Conservation (phyloP, 2,797 vertebrate species). For the Sciurus vulgaris region DNA sequence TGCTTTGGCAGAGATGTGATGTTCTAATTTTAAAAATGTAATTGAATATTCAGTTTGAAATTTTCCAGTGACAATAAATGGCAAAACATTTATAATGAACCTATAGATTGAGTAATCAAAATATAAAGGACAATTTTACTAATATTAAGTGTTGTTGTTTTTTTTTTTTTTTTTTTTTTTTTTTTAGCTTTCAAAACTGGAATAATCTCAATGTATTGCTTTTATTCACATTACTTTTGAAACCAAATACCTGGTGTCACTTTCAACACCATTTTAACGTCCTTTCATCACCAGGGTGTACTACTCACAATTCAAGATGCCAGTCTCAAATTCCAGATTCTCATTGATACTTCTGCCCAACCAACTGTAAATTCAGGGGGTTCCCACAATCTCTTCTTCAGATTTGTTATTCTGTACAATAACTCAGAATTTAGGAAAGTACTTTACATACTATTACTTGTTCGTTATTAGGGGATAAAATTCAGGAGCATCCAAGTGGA, state of each 20-base stretch:
- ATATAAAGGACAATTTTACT: not conserved
- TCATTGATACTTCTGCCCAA: not conserved
- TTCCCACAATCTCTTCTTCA: not conserved
- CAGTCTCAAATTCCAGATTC: not conserved
- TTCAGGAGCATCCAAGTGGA: not conserved
- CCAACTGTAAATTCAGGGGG: not conserved
- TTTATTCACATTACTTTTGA: not conserved
- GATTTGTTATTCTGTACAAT: not conserved
- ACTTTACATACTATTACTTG: not conserved
- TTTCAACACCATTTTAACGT: not conserved
- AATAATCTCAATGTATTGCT: not conserved
- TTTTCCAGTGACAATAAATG: not conserved
- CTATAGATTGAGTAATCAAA: not conserved
- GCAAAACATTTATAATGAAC: not conserved
- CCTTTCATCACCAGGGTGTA: not conserved
- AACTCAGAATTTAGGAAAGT: not conserved
- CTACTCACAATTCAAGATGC: not conserved
- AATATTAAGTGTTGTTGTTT: not conserved
- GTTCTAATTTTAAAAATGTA: conserved; percentile 8
- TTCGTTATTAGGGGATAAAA: not conserved
- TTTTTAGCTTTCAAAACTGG: not conserved
- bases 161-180: not conserved
- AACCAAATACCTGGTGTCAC: not conserved
- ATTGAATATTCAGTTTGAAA: not conserved
- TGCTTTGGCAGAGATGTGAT: not conserved